phyloP scores from a whole-genome alignment of 2,888 invertebrate genomes.

The Stenotaenia linearis region DNA sequence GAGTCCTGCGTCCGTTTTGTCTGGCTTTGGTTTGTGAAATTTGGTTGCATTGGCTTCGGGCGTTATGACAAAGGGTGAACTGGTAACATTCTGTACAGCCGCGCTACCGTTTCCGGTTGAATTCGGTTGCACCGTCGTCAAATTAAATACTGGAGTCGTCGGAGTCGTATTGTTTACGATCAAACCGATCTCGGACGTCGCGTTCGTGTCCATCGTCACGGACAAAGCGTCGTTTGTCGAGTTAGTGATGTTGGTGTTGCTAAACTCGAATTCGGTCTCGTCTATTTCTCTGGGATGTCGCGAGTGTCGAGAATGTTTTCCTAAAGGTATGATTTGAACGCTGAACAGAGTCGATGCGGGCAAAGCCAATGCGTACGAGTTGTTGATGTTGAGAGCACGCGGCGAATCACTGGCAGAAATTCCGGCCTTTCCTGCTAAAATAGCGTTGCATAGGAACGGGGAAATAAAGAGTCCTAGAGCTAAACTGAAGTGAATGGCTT shows the following conservation, averaged over 20 bases:
- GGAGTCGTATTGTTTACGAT: too few species aligned
- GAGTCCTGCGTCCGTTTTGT: background rate
- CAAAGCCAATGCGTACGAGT: background rate
- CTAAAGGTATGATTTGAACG: background rate
- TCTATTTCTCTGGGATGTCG: background rate
- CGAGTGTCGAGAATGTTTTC: background rate
- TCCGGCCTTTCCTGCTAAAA: conserved; percentile 40
- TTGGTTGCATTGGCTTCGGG: conserved; percentile 36
- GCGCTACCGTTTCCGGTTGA: background rate
- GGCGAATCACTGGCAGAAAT: background rate
- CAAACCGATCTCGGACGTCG: background rate
- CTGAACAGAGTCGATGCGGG: conserved; percentile 24
- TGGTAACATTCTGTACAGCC: too few species aligned
- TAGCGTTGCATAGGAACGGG: conserved; percentile 49
- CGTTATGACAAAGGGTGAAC: too few species aligned
- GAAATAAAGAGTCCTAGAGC: conserved; percentile 51
- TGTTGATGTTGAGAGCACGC: background rate
- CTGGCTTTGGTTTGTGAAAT: conserved; percentile 29
- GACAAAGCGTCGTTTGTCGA: background rate
- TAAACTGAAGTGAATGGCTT: conserved; percentile 50
- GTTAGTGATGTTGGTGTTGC: background rate
- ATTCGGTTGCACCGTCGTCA: background rate
- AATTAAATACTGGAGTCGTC: background rate
- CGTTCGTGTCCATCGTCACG: background rate
- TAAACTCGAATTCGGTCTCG: background rate